These are phyloP conservation scores for Drosophila barbarae DNA, from an alignment of 2,888 invertebrate genomes.

Conservation along the genomic window DNA sequence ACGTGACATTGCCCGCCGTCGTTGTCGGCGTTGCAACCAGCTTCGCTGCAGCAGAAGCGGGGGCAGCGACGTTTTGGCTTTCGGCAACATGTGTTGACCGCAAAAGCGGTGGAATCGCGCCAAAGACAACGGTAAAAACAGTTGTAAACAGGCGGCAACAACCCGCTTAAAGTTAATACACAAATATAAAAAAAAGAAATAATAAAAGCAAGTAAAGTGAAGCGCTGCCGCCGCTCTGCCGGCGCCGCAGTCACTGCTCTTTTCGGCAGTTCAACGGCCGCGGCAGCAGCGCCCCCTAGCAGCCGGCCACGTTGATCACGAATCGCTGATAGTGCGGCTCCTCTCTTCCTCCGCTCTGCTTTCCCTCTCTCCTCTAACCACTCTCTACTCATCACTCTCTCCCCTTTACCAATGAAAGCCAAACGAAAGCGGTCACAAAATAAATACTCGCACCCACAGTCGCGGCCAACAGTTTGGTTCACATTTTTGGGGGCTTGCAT, in stretches of 20 bases:
- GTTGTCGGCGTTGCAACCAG: neutral
- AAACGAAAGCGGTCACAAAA: constrained; percentile 16
- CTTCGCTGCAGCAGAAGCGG: constrained; percentile 9
- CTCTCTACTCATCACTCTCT: constrained; percentile 9
- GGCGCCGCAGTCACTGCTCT: constrained; percentile 31
- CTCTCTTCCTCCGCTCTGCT: constrained; percentile 11
- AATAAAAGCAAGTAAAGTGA: constrained; percentile 18
- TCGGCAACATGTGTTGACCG: constrained; percentile 38
- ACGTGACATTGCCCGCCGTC: constrained; percentile 25
- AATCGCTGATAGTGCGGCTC: constrained; percentile 60
- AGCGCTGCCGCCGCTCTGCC: constrained; percentile 5
- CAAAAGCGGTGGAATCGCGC: constrained; percentile 52
- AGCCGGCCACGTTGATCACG: constrained; percentile 56
- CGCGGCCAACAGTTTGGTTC: neutral
- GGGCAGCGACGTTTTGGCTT: constrained; percentile 7
- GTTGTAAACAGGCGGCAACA: constrained; percentile 59
- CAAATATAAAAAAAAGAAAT: constrained; percentile 15
- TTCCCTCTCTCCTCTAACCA: constrained; percentile 2
- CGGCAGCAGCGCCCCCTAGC: constrained; percentile 53
- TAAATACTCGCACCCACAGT: constrained; percentile 13
- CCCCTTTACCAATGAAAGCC: neutral
- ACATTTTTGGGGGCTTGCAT: neutral
- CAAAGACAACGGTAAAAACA: constrained; percentile 66
- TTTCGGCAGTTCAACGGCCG: constrained; percentile 67
- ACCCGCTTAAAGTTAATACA: constrained; percentile 60